Base-by-base conservation (phyloP, 2,888 invertebrate genomes). In the Periphyllus acericola region DNA sequence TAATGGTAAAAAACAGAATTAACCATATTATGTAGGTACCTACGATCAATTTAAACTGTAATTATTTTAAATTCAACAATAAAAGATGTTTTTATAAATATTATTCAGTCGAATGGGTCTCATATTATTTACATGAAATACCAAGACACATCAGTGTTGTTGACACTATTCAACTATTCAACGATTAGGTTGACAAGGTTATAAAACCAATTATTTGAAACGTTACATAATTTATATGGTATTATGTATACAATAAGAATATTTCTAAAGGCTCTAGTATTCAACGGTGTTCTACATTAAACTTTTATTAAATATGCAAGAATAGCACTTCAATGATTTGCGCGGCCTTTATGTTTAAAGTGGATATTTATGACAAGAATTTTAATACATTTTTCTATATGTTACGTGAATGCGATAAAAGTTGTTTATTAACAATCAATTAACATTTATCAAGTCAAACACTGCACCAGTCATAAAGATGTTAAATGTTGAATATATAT, bases 101-200 rank as follows among this genome's bases (percentile, higher is more conserved):
- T 55, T n/a, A 66, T 66, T 66, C n/a, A 1, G n/a, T 32, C 68
- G 68, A 29, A 68, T 68, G 6, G 32, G 25, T n/a, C 29, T 29
- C 29, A 29, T 29, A 68, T 32, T 32, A 68, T 68, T 68, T 32
- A 68, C 29, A 68, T 29, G n/a, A 68, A 72, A 72, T 72, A 74
- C 75, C 75, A 46, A 76, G 46, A 29, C 75, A 4, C 29, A 76
- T 46, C 40, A n/a, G 25, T 76, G 75, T 76, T n/a, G 75, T 76
- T 83, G 34, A 83, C 72, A 34, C 6, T 80, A 66, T 71, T 46
- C 25, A 52, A 40, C 21, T 32, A 52, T 82, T 82, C 83, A 74
- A 55, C 72, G 52, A 83, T 83, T 72, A 72, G 72, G 83, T 83
- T 83, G 83, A 83, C 83, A 83, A 83, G 83, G 83, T 83, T 83